Evolutionary conservation across 2,113 vertebrate species (phyloP).

Genomic region (Syngnathus typhle): DNA sequence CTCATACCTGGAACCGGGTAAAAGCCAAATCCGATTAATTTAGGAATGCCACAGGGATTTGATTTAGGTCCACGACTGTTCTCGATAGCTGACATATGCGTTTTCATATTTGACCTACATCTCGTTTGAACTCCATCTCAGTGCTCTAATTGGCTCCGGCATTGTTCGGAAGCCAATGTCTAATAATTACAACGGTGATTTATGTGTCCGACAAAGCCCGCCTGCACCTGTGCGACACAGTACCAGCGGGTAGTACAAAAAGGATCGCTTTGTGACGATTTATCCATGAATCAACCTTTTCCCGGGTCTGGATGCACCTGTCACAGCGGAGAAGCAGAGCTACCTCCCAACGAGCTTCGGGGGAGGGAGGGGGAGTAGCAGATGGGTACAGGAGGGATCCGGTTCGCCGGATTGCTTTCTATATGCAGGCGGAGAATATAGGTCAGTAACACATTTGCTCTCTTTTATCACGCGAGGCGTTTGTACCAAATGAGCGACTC

Average conservation of each 20-base stretch:
- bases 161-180: constrained; percentile 23
- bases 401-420: constrained; percentile 51
- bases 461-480: constrained; percentile 46
- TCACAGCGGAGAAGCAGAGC: constrained; percentile 32
- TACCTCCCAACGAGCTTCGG: constrained; percentile 43
- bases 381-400: constrained; percentile 57
- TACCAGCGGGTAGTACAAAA: constrained; percentile 30
- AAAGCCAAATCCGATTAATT: not conserved
- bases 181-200: constrained; percentile 38
- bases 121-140: not conserved
- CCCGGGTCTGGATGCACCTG: constrained; percentile 32
- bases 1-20: constrained; percentile 13
- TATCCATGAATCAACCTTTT: constrained; percentile 31
- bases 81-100: not conserved
- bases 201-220: constrained; percentile 23
- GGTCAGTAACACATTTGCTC: constrained; percentile 62
- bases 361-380: constrained; percentile 44
- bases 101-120: constrained; percentile 12
- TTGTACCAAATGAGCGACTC: constrained; percentile 46
- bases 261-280: constrained; percentile 36
- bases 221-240: not conserved
- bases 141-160: constrained; percentile 27
- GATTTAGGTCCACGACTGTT: not conserved
- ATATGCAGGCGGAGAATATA: constrained; percentile 52
- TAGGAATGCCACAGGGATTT: not conserved